Percentiles rank a stretch among this genome's conserved stretches.
phyloP scores from a whole-genome alignment of 1,140 invertebrate genomes.

The Nasonia longicornis region DNA sequence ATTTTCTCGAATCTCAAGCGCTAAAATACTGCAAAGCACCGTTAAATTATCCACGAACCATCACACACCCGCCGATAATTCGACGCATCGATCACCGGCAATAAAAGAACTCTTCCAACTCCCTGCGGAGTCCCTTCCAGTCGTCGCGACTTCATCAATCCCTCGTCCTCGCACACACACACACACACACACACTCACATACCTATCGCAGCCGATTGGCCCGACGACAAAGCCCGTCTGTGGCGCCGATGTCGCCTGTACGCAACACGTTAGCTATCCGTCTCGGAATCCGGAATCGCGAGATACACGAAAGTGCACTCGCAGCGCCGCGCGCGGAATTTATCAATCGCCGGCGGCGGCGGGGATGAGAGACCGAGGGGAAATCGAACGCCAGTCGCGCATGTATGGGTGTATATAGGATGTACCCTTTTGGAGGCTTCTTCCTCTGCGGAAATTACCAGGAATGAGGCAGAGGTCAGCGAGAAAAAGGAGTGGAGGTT shows the following conservation, averaged over 20 bases:
- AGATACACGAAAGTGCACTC: constrained; percentile 6
- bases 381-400: constrained; percentile 1
- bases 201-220: too few species aligned
- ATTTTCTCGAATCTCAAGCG: too few species aligned
- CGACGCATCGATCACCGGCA: not conserved
- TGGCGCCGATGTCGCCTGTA: too few species aligned
- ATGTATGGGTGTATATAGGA: not conserved
- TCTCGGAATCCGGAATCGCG: not conserved
- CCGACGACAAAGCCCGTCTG: too few species aligned
- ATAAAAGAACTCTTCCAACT: not conserved
- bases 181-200: not conserved
- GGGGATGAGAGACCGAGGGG: not conserved
- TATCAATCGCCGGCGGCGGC: not conserved
- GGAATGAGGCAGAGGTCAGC: not conserved
- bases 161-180: not conserved
- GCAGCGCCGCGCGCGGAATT: not conserved
- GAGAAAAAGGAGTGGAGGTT: not conserved
- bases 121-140: not conserved
- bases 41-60: not conserved
- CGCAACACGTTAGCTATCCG: not conserved
- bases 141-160: constrained; percentile 2
- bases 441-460: not conserved
- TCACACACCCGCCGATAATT: not conserved
- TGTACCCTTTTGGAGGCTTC: not conserved
- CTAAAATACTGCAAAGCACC: not conserved